phyloP scores from a whole-genome alignment of 2,797 vertebrate species.

The Nyctalus aviator region DNA sequence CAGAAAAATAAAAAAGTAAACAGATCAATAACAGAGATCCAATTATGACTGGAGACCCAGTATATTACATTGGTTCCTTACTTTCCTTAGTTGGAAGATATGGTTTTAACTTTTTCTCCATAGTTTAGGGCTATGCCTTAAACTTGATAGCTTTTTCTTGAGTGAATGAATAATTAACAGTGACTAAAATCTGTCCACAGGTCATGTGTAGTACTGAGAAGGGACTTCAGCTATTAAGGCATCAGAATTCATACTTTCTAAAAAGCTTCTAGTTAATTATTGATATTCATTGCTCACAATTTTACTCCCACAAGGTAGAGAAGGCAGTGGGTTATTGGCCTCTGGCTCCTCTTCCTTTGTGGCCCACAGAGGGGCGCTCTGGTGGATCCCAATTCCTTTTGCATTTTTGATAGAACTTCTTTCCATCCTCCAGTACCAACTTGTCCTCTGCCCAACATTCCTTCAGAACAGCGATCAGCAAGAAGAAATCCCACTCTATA shows the following conservation, averaged over 20 bases:
- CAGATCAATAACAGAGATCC: not conserved
- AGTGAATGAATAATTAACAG: conserved; percentile 71
- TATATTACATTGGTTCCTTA: too few relatives aligned
- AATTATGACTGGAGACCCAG: not conserved
- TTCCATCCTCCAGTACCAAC: not conserved
- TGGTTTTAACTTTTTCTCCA: not conserved
- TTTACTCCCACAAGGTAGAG: not conserved
- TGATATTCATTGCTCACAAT: not conserved
- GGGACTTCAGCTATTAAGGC: not conserved
- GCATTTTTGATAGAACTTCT: not conserved
- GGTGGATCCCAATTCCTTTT: not conserved
- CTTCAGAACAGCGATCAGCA: not conserved
- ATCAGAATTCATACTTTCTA: conserved; percentile 57
- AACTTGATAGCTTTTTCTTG: conserved; percentile 54
- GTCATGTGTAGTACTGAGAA: conserved; percentile 1
- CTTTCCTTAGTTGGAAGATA: not conserved
- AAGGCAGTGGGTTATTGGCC: not conserved
- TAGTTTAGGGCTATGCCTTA: conserved; percentile 20
- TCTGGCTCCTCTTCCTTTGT: not conserved
- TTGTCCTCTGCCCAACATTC: not conserved
- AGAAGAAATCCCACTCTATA: not conserved
- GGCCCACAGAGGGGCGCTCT: not conserved
- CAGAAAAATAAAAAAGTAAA: not conserved
- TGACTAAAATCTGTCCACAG: conserved; percentile 55
- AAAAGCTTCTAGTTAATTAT: conserved; percentile 71